Percentiles rank a stretch among this genome's conserved stretches.
Conservation (phyloP, 2,113 vertebrate genomes). For the Burhinus oedicnemus region DNA sequence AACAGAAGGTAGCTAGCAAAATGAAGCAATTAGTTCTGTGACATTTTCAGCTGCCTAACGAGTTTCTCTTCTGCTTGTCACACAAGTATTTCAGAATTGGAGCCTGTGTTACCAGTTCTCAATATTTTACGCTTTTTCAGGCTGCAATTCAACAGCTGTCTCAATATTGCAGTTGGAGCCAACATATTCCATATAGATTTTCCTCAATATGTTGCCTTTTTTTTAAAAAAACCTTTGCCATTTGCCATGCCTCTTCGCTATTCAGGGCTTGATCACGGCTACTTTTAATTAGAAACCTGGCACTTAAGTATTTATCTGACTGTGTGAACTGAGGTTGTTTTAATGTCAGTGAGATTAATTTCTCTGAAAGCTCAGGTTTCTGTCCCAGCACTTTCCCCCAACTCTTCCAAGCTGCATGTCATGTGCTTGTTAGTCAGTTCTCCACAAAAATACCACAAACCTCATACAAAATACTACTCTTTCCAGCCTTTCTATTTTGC, state of each 20-base stretch:
- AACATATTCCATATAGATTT: constrained; percentile 17
- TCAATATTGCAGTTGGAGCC: constrained; percentile 46
- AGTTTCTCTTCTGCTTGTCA: constrained; percentile 37
- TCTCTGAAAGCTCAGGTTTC: constrained; percentile 25
- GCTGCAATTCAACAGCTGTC: constrained; percentile 53
- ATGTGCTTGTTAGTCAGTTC: constrained; percentile 35
- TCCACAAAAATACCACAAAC: neutral
- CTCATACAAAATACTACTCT: neutral
- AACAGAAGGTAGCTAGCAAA: constrained; percentile 36
- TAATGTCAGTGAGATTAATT: neutral
- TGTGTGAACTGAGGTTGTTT: neutral
- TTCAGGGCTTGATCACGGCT: neutral
- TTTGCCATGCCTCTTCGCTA: neutral
- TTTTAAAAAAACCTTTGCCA: neutral
- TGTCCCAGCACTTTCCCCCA: neutral
- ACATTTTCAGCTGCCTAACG: constrained; percentile 57
- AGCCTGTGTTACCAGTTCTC: constrained; percentile 3
- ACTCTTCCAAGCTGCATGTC: constrained; percentile 4
- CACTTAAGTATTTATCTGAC: neutral
- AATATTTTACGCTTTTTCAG: constrained; percentile 52
- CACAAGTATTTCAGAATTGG: constrained; percentile 3
- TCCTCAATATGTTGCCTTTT: constrained; percentile 20
- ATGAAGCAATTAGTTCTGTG: constrained; percentile 48
- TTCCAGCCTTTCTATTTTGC: neutral
- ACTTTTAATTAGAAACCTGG: constrained; percentile 13